Percentiles rank a stretch among this genome's conserved stretches.
Conservation (phyloP, 2,797 vertebrate genomes). For the Enteromius fasciolatus region DNA sequence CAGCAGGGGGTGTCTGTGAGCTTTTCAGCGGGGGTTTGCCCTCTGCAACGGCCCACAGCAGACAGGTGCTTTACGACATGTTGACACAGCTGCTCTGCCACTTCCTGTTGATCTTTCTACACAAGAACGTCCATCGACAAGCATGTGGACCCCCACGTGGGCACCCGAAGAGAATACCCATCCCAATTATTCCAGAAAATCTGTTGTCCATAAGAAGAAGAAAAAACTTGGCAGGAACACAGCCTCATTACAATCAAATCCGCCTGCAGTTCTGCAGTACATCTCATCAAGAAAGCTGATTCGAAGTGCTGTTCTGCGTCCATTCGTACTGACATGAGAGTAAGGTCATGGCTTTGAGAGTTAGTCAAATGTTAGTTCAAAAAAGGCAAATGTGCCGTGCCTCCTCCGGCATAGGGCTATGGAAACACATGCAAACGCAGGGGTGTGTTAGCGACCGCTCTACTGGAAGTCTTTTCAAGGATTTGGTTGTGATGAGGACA, state of each 20-base stretch:
- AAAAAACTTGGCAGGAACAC: slow-evolving; percentile 54
- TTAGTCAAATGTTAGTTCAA: slow-evolving; percentile 70
- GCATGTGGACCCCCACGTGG: slow-evolving; percentile 22
- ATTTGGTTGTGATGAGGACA: slow-evolving; percentile 74
- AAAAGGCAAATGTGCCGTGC: slow-evolving; percentile 58
- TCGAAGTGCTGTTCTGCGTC: slow-evolving; percentile 31
- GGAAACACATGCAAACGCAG: slow-evolving; percentile 79
- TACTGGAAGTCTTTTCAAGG: slow-evolving; percentile 52
- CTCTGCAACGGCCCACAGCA: slow-evolving; percentile 53
- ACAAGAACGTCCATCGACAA: slow-evolving; percentile 40
- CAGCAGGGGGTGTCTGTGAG: slow-evolving; percentile 34
- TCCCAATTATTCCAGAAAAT: slow-evolving; percentile 14
- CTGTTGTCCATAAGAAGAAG: slow-evolving; percentile 1
- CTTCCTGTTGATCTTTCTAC: slow-evolving; percentile 67
- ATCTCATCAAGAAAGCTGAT: slow-evolving; percentile 55
- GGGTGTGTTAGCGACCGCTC: slow-evolving; percentile 36
- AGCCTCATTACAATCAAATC: slow-evolving; percentile 63
- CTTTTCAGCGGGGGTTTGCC: slow-evolving; percentile 39
- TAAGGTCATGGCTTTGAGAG: slow-evolving; percentile 67
- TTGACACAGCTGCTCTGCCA: slow-evolving; percentile 75
- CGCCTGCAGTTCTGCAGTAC: slow-evolving; percentile 59
- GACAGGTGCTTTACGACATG: slow-evolving; percentile 72
- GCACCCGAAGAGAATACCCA: slow-evolving; percentile 19
- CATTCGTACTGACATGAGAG: slow-evolving; percentile 67
- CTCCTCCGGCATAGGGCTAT: slow-evolving; percentile 69